Evolutionary conservation across 2,797 vertebrate species (phyloP).

Genomic region (Anabacerthia variegaticeps): DNA sequence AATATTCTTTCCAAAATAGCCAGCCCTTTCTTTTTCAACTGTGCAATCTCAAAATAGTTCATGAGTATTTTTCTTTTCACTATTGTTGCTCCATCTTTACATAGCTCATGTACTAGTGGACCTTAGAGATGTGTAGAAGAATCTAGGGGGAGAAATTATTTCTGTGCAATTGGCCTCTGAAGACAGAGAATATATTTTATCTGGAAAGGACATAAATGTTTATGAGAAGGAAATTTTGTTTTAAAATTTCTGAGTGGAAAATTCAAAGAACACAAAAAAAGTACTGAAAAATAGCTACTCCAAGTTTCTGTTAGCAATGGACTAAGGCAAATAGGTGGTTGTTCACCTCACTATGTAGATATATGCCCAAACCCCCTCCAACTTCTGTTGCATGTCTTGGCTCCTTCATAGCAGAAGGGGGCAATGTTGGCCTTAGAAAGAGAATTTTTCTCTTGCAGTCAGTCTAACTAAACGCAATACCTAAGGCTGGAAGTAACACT

Average conservation of each 20-base stretch:
- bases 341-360: not conserved
- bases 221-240: not conserved
- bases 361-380: not conserved
- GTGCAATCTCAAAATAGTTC: not conserved
- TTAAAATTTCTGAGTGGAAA: not conserved
- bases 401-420: slow-evolving; percentile 48
- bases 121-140: not conserved
- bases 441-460: not conserved
- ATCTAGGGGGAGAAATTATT: not conserved
- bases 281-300: not conserved
- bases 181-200: not conserved
- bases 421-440: slow-evolving; percentile 50
- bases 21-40: not conserved
- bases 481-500: not conserved
- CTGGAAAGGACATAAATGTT: not conserved
- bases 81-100: not conserved
- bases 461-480: not conserved
- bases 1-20: not conserved
- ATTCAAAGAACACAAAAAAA: not conserved
- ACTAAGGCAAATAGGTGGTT: not conserved
- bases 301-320: not conserved
- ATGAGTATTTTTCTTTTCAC: not conserved
- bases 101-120: not conserved
- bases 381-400: not conserved
- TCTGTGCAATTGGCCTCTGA: not conserved